These are phyloP conservation scores for Bradysia coprophila DNA, from an alignment of 1,140 invertebrate species.

Conservation along the genomic window DNA sequence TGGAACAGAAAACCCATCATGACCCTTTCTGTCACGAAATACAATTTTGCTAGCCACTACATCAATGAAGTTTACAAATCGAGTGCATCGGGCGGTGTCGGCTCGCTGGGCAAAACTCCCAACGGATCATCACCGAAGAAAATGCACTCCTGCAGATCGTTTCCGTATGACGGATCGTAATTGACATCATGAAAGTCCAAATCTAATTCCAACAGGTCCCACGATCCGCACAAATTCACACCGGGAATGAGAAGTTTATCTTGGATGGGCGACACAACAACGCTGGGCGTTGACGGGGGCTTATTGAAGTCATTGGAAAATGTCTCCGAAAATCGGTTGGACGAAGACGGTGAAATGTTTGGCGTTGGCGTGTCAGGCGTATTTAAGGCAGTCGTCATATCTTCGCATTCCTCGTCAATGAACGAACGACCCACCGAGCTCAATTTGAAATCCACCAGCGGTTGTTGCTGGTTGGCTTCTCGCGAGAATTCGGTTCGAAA, in stretches of 20 bases:
- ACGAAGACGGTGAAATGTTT: slow-evolving; percentile 33
- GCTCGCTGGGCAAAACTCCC: slow-evolving; percentile 19
- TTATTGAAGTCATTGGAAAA: slow-evolving; percentile 23
- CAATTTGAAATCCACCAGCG: slow-evolving; percentile 17
- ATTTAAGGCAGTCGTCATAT: slow-evolving; percentile 13
- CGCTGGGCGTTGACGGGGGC: neutral
- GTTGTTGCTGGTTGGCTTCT: neutral
- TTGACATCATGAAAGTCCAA: slow-evolving; percentile 22
- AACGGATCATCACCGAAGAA: slow-evolving; percentile 29
- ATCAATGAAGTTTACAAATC: slow-evolving; percentile 20
- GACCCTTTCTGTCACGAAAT: no score
- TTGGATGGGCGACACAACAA: neutral
- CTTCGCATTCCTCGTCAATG: slow-evolving; percentile 14
- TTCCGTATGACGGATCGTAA: slow-evolving; percentile 21
- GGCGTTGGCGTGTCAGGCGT: slow-evolving; percentile 37
- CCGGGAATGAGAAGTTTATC: neutral
- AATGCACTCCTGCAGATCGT: slow-evolving; percentile 35
- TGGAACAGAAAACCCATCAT: no score
- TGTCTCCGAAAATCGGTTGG: slow-evolving; percentile 17
- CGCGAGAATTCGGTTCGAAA: neutral
- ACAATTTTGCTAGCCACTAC: no score
- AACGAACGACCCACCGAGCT: slow-evolving; percentile 22
- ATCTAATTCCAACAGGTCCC: slow-evolving; percentile 21
- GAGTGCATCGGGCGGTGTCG: slow-evolving; percentile 22
- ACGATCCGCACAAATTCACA: slow-evolving; percentile 17